Conservation (phyloP, 1,140 invertebrate species). For the Procambarus virginalis region DNA sequence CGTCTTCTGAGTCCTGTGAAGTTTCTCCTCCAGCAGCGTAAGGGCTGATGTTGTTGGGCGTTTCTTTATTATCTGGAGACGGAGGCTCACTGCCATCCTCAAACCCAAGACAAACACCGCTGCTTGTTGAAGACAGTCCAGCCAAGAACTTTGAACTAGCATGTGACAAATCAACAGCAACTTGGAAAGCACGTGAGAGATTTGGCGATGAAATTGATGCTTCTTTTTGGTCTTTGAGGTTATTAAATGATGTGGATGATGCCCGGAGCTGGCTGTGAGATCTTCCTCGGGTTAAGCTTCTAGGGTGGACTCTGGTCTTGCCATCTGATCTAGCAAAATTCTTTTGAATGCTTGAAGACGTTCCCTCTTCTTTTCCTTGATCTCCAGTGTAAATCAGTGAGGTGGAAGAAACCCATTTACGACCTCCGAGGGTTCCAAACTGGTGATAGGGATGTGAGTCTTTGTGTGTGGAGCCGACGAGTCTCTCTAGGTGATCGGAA, state of each 20-base stretch:
- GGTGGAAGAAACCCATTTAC: conserved; percentile 56
- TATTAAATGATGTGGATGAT: conserved; percentile 4
- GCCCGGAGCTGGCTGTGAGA: conserved; percentile 19
- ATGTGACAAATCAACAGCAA: conserved; percentile 49
- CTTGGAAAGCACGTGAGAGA: conserved; percentile 53
- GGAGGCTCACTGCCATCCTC: conserved; percentile 50
- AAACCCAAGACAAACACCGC: conserved; percentile 44
- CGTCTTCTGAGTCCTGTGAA: conserved; percentile 40
- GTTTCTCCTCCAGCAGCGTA: conserved; percentile 31
- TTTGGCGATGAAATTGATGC: conserved; percentile 29
- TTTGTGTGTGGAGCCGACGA: not conserved
- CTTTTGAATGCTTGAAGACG: not conserved
- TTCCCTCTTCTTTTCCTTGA: not conserved
- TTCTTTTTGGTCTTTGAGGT: not conserved
- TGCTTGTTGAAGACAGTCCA: conserved; percentile 54
- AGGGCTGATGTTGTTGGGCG: conserved; percentile 14
- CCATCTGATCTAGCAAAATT: not conserved
- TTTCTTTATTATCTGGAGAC: conserved; percentile 21
- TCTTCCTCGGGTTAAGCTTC: conserved; percentile 6
- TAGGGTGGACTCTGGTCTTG: not conserved
- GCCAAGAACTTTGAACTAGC: conserved; percentile 40
- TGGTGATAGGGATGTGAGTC: not conserved
- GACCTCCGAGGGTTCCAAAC: not conserved
- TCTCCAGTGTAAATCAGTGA: not conserved
- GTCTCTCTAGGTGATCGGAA: conserved; percentile 3